Conservation (phyloP, 2,888 invertebrate genomes). For the Heliconius sara region DNA sequence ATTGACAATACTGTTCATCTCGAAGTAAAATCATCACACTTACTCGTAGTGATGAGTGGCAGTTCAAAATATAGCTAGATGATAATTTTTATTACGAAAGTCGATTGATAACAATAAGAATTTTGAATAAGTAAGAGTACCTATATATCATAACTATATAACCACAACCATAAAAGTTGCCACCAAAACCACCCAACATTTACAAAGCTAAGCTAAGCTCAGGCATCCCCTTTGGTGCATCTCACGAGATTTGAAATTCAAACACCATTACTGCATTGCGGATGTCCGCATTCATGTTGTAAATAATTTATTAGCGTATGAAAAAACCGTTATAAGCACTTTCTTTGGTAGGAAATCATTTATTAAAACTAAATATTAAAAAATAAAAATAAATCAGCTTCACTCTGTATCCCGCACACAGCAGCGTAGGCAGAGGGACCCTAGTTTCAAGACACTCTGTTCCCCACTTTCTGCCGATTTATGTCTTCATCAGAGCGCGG, state of each 20-base stretch:
- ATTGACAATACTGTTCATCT: too few species aligned
- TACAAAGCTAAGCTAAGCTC: not conserved
- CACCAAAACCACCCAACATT: not conserved
- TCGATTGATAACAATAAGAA: too few species aligned
- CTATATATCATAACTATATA: not conserved
- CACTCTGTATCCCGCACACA: too few species aligned
- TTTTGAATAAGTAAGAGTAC: not conserved
- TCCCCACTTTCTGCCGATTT: too few species aligned
- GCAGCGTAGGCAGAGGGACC: too few species aligned
- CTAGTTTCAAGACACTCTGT: too few species aligned
- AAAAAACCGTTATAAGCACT: not conserved
- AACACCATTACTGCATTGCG: slow-evolving; percentile 35
- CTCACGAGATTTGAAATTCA: slow-evolving; percentile 31
- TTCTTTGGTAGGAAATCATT: not conserved
- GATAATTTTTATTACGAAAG: too few species aligned
- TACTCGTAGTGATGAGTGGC: too few species aligned
- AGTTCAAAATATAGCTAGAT: too few species aligned
- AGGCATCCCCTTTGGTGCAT: not conserved
- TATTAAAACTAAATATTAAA: not conserved
- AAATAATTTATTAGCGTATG: slow-evolving; percentile 8
- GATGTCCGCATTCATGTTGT: slow-evolving; percentile 18
- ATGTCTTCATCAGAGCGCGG: too few species aligned
- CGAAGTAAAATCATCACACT: too few species aligned
- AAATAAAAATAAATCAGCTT: too few species aligned
- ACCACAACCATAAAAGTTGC: not conserved